These are phyloP conservation scores for Esperia sulphurella DNA, from an alignment of 2,888 invertebrate species.

Conservation along the genomic window DNA sequence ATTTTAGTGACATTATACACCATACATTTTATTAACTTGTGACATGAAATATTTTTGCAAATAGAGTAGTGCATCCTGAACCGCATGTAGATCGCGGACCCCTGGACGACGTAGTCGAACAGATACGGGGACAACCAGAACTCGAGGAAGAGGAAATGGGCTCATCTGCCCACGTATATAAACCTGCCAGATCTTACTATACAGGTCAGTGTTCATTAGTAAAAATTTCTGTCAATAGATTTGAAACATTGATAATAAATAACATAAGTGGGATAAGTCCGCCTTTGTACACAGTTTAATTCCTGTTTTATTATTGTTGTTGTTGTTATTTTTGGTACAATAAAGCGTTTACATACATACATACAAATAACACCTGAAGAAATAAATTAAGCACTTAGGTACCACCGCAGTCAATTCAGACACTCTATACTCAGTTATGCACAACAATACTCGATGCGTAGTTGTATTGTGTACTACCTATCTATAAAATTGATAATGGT, in stretches of 20 bases:
- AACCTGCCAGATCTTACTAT: conserved; percentile 43
- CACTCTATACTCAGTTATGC: neutral
- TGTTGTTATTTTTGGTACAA: too few species aligned
- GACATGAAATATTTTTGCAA: neutral
- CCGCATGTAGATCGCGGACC: conserved; percentile 63
- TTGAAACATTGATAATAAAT: too few species aligned
- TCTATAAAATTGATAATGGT: conserved; percentile 23
- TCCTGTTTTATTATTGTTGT: too few species aligned
- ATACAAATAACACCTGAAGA: too few species aligned
- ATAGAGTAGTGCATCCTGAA: conserved; percentile 54
- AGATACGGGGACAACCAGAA: conserved; percentile 67
- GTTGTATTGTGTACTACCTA: neutral
- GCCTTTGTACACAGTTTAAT: too few species aligned
- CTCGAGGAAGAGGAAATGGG: conserved; percentile 70
- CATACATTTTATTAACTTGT: conserved; percentile 2
- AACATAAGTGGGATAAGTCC: too few species aligned
- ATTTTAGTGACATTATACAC: neutral
- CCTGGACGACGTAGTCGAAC: conserved; percentile 67
- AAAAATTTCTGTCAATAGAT: too few species aligned
- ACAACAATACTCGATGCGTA: neutral
- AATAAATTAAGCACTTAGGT: too few species aligned
- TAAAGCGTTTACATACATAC: too few species aligned
- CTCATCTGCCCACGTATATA: conserved; percentile 55
- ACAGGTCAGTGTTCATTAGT: conserved; percentile 36
- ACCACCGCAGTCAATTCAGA: neutral